Percentiles rank a stretch among this genome's conserved stretches.
phyloP scores from a whole-genome alignment of 2,888 invertebrate genomes.

The Heliconius charithonia region DNA sequence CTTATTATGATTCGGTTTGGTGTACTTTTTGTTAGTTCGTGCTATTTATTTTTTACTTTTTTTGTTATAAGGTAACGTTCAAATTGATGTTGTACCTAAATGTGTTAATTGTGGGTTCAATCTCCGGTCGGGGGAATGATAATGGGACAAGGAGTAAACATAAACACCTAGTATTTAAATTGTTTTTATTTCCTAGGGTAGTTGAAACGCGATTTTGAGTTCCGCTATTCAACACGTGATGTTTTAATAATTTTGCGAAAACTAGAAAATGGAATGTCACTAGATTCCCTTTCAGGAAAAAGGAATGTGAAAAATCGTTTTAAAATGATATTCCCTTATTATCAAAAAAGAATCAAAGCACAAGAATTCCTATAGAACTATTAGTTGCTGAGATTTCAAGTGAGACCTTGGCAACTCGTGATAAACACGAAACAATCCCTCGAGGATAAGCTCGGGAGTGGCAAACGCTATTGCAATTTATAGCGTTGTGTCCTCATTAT shows the following conservation, averaged over 20 bases:
- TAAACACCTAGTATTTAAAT: no score
- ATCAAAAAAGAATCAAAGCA: background rate
- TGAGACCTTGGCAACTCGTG: constrained; percentile 15
- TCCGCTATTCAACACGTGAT: no score
- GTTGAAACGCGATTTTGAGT: no score
- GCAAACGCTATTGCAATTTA: constrained; percentile 44
- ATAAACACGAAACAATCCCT: constrained; percentile 27
- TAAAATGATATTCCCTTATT: background rate
- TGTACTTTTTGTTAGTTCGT: background rate
- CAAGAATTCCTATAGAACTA: background rate
- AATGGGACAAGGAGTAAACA: no score
- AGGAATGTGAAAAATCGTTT: no score
- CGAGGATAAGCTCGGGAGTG: constrained; percentile 33
- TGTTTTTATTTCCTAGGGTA: no score
- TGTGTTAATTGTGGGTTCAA: no score
- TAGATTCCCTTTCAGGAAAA: no score
- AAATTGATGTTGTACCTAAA: no score
- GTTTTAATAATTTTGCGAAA: no score
- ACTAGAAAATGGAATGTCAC: no score
- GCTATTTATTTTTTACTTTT: background rate
- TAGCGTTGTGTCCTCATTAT: constrained; percentile 40
- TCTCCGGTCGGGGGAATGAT: no score
- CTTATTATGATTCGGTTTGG: background rate
- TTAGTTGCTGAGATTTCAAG: background rate
- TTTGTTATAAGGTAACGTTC: background rate